phyloP scores from a whole-genome alignment of 2,888 invertebrate species.

The Thymelicus lineola region DNA sequence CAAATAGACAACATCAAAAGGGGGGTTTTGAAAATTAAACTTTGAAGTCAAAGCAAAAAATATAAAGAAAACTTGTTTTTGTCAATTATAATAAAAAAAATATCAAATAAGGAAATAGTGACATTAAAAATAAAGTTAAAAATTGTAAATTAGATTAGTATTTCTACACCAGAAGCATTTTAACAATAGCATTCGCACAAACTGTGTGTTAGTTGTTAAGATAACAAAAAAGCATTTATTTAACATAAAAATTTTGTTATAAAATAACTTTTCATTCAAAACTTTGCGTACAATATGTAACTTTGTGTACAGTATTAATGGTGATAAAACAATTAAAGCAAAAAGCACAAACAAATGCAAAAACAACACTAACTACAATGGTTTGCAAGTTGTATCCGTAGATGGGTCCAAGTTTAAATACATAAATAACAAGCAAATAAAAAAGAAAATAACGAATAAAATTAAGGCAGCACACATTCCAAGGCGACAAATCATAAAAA shows the following conservation, averaged over 20 bases:
- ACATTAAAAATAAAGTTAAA: no score
- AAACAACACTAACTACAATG: slow-evolving; percentile 19
- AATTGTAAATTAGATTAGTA: background rate
- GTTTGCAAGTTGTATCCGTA: slow-evolving; percentile 55
- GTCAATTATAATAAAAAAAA: no score
- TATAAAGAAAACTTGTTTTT: no score
- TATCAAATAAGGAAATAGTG: no score
- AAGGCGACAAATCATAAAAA: slow-evolving; percentile 45
- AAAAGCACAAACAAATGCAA: slow-evolving; percentile 5
- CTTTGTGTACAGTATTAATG: background rate
- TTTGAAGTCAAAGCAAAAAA: no score
- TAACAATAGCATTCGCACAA: background rate
- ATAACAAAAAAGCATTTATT: no score
- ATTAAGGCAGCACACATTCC: slow-evolving; percentile 34
- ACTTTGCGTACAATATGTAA: background rate
- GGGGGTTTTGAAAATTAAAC: no score
- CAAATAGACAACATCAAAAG: no score
- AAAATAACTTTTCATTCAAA: background rate
- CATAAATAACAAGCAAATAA: slow-evolving; percentile 40
- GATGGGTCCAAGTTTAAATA: slow-evolving; percentile 67
- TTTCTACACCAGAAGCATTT: background rate
- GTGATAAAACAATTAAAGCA: background rate
- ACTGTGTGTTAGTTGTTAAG: background rate
- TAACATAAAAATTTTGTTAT: no score
- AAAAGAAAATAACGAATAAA: slow-evolving; percentile 19